Base-by-base conservation (phyloP, 2,888 invertebrate species). In the Lydus trimaculatus region DNA sequence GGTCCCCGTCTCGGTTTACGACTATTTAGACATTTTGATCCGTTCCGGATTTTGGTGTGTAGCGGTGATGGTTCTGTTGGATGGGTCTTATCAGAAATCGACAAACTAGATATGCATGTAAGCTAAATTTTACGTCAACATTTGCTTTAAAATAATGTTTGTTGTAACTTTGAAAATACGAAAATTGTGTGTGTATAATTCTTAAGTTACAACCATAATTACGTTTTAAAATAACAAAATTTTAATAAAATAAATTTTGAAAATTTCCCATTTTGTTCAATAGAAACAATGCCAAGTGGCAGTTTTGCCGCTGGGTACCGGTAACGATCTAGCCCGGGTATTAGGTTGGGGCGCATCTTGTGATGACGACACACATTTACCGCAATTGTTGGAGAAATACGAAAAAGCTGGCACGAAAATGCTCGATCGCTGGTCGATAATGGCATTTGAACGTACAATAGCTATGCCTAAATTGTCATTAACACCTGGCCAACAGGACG, bases 61-160 rank as follows among this genome's bases (percentile, higher is more conserved):
- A 98, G 98, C 60, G 98, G 98, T 0, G 98, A 99, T 85, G 98
- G 98, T 23, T 97, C 97, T 39, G 97, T 98, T 9, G 97, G 98
- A 64, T 99, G 98, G 98, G 98, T 99, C 71, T 90, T 99, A 72
- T 94, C 96, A 74, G 97, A 98, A 86, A 95, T 98, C 75, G 98
- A 98, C 86, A 93, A 94, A 79, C 89, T 98, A 76, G 94, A 95
- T 82, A 94, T 98, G 92, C 96, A 97, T 86, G 97, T 97, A 86
- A 91, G 93, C 79, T 71, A 70, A 11, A 62, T 39, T 43, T 28
- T n/a, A n/a, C n/a, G n/a, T n/a, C n/a, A n/a, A n/a, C n/a, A n/a
- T n/a, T n/a, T n/a, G n/a, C n/a, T n/a, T n/a, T n/a, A n/a, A n/a
- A n/a, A n/a, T n/a, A n/a, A n/a, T n/a, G n/a, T n/a, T n/a, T n/a